phyloP scores from a whole-genome alignment of 2,113 vertebrate species.

The Laticauda colubrina region DNA sequence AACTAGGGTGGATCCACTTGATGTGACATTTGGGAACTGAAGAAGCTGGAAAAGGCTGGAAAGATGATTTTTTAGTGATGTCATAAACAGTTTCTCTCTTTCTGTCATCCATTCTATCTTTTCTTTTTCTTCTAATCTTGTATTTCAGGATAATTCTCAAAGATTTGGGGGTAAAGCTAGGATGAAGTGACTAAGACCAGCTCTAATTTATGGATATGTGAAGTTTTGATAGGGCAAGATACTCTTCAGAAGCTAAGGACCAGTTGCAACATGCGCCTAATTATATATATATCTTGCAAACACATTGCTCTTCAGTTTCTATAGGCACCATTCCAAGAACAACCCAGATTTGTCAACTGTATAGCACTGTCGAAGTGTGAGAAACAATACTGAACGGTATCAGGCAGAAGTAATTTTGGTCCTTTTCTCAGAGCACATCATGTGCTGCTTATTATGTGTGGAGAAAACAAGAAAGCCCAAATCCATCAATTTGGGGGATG shows the following conservation, averaged over 20 bases:
- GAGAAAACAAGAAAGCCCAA: background rate
- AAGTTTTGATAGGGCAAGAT: constrained; percentile 55
- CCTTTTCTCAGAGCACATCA: constrained; percentile 7
- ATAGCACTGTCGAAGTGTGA: constrained; percentile 60
- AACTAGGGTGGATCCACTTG: background rate
- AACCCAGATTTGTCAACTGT: constrained; percentile 58
- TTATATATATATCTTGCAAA: constrained; percentile 65
- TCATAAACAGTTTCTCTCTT: background rate
- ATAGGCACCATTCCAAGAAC: constrained; percentile 72
- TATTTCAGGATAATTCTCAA: constrained; percentile 25
- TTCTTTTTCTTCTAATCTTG: background rate
- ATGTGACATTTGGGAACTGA: background rate
- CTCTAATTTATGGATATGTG: constrained; percentile 46
- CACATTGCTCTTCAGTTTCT: constrained; percentile 74
- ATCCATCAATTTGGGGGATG: background rate
- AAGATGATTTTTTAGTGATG: too few relatives aligned
- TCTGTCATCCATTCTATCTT: too few relatives aligned
- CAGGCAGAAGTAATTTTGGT: constrained; percentile 11
- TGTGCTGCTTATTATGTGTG: background rate
- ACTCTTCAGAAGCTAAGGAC: constrained; percentile 56
- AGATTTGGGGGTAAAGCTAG: constrained; percentile 39
- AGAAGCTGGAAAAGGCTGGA: background rate
- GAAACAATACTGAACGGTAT: constrained; percentile 43
- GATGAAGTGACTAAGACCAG: constrained; percentile 54
- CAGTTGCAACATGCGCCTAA: constrained; percentile 69